Percentiles rank a stretch among this genome's conserved stretches.
These are phyloP conservation scores for Bombus confusus DNA, from an alignment of 1,140 invertebrate species.

Conservation along the genomic window DNA sequence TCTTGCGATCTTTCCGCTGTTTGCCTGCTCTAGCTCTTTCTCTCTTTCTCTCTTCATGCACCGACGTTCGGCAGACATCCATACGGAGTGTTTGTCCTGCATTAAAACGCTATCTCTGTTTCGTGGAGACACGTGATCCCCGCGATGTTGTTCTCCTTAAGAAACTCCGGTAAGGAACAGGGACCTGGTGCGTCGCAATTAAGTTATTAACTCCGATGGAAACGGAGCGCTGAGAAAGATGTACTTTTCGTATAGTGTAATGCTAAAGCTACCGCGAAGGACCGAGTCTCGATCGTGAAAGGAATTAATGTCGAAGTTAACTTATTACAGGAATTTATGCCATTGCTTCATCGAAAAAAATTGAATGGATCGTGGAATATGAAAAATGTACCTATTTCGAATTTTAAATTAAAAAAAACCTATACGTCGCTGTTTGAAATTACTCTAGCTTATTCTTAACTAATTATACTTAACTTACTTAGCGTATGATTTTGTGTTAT, in stretches of 20 bases:
- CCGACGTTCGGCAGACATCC: conserved; percentile 40
- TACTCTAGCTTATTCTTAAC: too few species aligned
- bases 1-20: conserved; percentile 18
- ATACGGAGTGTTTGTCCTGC: conserved; percentile 61
- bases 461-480: too few species aligned
- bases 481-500: conserved; percentile 4
- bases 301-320: not conserved
- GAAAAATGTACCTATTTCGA: not conserved
- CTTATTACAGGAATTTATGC: not conserved
- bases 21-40: not conserved
- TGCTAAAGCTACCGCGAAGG: not conserved
- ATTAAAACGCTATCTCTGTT: conserved; percentile 66
- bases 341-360: not conserved
- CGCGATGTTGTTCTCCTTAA: conserved; percentile 55
- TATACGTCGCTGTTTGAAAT: not conserved
- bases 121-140: conserved; percentile 57
- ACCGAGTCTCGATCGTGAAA: not conserved
- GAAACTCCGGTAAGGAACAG: conserved; percentile 42
- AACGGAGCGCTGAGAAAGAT: conserved; percentile 17
- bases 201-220: conserved; percentile 42
- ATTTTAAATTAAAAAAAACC: not conserved
- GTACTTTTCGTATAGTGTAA: conserved; percentile 16
- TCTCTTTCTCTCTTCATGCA: not conserved
- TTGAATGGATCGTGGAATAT: not conserved
- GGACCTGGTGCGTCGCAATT: conserved; percentile 32